phyloP scores from a whole-genome alignment of 1,140 invertebrate genomes.

The Schmidtea mediterranea region DNA sequence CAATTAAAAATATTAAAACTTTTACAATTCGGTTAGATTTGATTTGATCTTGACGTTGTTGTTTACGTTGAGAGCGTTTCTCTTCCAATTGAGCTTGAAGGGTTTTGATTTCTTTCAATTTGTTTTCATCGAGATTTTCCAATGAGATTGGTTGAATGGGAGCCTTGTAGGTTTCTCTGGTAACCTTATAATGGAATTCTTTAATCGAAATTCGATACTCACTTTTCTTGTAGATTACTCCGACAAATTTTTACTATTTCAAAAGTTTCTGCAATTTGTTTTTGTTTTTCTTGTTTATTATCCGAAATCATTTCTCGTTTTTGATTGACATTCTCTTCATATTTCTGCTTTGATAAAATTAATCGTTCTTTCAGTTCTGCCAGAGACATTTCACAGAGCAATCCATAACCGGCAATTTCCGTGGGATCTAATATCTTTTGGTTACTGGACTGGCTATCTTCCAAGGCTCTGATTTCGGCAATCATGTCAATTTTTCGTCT shows the following conservation, averaged over 20 bases:
- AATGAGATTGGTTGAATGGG: no score
- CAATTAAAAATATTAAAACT: no score
- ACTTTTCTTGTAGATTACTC: no score
- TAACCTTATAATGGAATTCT: no score
- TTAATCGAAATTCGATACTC: no score
- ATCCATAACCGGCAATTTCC: conserved; percentile 17
- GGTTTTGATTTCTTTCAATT: no score
- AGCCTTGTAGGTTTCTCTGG: no score
- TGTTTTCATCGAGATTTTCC: no score
- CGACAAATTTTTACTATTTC: conserved; percentile 12
- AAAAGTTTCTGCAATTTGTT: conserved; percentile 18
- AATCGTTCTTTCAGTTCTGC: conserved; percentile 23
- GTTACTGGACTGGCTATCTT: conserved; percentile 16
- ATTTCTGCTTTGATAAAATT: conserved; percentile 14
- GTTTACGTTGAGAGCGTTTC: no score
- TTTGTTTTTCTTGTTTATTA: conserved; percentile 22
- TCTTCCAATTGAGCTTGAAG: no score
- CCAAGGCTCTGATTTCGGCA: conserved; percentile 23
- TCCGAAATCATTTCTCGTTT: conserved; percentile 22
- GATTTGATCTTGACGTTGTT: no score
- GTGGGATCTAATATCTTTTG: conserved; percentile 23
- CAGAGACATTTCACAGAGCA: conserved; percentile 26
- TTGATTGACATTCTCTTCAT: conserved; percentile 17
- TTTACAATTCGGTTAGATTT: no score
- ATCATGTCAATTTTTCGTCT: conserved; percentile 23